Base-by-base conservation (phyloP, 1,140 invertebrate genomes). In the Alviniconcha marisindica region DNA sequence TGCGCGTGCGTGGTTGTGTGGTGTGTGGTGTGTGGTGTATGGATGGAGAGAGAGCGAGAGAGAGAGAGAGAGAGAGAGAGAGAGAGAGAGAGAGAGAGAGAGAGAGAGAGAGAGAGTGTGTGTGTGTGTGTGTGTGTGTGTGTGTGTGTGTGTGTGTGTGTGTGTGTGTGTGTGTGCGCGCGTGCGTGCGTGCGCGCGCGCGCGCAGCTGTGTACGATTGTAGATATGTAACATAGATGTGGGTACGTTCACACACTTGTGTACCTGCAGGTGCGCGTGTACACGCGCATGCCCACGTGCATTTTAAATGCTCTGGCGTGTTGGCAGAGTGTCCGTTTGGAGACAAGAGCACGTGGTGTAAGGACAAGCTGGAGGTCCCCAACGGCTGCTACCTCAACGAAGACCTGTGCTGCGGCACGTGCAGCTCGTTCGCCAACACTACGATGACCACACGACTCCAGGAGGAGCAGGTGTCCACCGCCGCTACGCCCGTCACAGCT, bases 301-400 rank as follows among this genome's bases (percentile, higher is more conserved):
- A n/a, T n/a, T n/a, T n/a, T n/a, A n/a, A n/a, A n/a, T n/a, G 44
- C 18, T 18, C 44, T 48, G 44, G 7, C 44, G 7, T 56, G 28
- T 48, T 33, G 38, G 38, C 73, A 84, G 83, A 81, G 18, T 84
- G 83, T 66, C 77, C 74, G 21, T 84, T 81, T 73, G 83, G 83
- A 12, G 83, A 84, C 78, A 81, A 38, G 56, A 81, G 83, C 73
- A 77, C 79, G 21, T 84, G 83, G 83, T 84, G 83, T 33, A 33
- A 77, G 36, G 54, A 81, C 2, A 42, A 42, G n/a, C 54, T 80
- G 51, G 40, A 60, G 44, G 83, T 77, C 3, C 83, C 83, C 40
- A 74, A 60, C 28, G 83, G 78, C 38, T 84, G 83, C 54, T 84
- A 84, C 71, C 78, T 74, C 14, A 84, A 84, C 73, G 40, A 77